Evolutionary conservation across 1,140 invertebrate genomes (phyloP).

Genomic region (Hydropsyche tenuis): DNA sequence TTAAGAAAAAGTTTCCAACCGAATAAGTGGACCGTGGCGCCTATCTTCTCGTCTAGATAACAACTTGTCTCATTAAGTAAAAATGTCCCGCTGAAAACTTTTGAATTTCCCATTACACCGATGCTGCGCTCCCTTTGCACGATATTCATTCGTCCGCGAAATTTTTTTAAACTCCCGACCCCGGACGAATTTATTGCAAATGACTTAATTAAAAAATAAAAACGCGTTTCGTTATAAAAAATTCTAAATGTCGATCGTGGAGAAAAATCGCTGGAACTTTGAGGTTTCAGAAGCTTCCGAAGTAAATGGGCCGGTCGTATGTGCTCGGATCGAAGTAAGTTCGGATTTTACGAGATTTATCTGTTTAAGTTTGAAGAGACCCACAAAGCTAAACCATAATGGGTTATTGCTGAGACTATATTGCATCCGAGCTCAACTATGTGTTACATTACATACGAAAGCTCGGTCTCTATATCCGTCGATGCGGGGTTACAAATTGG

Average conservation of each 20-base stretch:
- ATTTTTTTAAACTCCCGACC: constrained; percentile 4
- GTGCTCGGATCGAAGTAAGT: constrained; percentile 2
- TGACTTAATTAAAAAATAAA: too few species aligned
- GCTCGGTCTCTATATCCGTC: too few species aligned
- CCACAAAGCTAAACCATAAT: constrained; percentile 12
- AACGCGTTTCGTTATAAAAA: too few species aligned
- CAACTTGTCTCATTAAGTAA: constrained; percentile 36
- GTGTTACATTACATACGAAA: not conserved
- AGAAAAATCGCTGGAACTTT: constrained; percentile 6
- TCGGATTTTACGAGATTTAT: constrained; percentile 18
- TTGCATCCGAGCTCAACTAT: constrained; percentile 7
- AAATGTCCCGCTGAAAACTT: constrained; percentile 20
- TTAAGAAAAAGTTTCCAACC: constrained; percentile 31
- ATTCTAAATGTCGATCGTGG: not conserved
- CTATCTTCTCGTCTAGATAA: constrained; percentile 22
- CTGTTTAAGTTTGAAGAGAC: constrained; percentile 4
- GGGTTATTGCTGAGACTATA: constrained; percentile 8
- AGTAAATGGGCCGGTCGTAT: constrained; percentile 3
- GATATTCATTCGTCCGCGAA: constrained; percentile 9
- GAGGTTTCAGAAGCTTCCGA: not conserved
- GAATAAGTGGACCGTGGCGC: constrained; percentile 20
- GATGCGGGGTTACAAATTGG: too few species aligned
- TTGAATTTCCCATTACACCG: constrained; percentile 13
- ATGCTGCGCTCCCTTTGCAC: not conserved
- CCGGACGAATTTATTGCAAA: not conserved